These are phyloP conservation scores for Mylabris phalerata DNA, from an alignment of 1,140 invertebrate genomes.

Conservation along the genomic window DNA sequence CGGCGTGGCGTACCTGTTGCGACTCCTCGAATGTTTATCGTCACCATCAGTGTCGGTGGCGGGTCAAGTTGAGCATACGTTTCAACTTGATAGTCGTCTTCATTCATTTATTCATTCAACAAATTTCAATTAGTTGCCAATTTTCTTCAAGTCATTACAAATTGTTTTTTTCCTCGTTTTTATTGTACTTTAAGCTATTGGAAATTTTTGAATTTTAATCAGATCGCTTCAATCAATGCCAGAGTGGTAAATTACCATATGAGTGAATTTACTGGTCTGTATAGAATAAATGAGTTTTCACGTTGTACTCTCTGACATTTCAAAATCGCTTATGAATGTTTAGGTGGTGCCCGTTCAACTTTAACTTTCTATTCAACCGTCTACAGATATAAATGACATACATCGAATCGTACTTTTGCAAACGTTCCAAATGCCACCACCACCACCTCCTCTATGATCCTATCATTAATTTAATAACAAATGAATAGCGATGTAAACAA, in stretches of 20 bases:
- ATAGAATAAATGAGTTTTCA: constrained; percentile 29
- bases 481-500: no score
- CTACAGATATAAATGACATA: constrained; percentile 39
- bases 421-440: background rate
- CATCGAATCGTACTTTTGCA: constrained; percentile 37
- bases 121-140: no score
- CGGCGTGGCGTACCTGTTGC: constrained; percentile 29
- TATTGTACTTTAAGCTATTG: no score
- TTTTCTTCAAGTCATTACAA: no score
- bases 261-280: constrained; percentile 4
- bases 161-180: no score
- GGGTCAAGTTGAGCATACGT: constrained; percentile 27
- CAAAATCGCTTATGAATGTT: constrained; percentile 38
- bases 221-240: no score
- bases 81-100: constrained; percentile 10
- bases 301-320: constrained; percentile 30
- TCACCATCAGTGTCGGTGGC: constrained; percentile 27
- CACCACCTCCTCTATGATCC: background rate
- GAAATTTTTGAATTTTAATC: no score
- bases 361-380: constrained; percentile 26
- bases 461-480: no score
- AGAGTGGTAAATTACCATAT: constrained; percentile 1
- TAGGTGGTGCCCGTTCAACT: constrained; percentile 25
- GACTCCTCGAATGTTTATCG: constrained; percentile 30
- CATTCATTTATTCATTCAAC: no score